Evolutionary conservation across 2,797 vertebrate genomes (phyloP).

Genomic region (Peromyscus eremicus): DNA sequence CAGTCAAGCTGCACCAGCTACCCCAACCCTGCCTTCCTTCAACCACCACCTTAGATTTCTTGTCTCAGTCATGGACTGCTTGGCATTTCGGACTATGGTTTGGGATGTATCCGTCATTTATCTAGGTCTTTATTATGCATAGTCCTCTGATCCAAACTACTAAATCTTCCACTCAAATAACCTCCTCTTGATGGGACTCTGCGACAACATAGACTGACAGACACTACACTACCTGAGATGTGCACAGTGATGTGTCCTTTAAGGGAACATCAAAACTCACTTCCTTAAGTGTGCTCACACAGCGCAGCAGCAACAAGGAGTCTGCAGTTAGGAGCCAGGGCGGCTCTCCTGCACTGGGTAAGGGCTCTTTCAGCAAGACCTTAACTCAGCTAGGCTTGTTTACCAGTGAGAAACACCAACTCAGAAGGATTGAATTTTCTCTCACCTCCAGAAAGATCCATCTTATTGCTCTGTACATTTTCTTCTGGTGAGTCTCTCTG

Average conservation of each 20-base stretch:
- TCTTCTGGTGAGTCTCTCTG: slow-evolving; percentile 98
- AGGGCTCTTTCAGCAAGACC: background rate
- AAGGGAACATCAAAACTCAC: background rate
- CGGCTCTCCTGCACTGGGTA: background rate
- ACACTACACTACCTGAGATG: background rate
- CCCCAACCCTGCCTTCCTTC: background rate
- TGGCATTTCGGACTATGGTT: background rate
- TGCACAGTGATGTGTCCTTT: background rate
- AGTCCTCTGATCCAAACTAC: background rate
- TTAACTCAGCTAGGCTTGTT: background rate
- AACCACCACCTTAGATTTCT: background rate
- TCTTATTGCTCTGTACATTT: slow-evolving; percentile 95
- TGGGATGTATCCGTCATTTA: background rate
- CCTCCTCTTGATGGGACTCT: background rate
- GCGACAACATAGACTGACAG: background rate
- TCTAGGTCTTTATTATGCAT: background rate
- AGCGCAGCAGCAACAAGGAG: background rate
- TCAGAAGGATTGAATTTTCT: slow-evolving; percentile 5
- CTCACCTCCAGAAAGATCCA: slow-evolving; percentile 93
- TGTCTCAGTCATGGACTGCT: background rate
- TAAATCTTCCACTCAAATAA: no score
- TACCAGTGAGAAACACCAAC: background rate
- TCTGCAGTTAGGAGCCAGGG: no score
- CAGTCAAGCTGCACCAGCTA: background rate
- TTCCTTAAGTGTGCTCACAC: background rate